Conservation (phyloP, 35 echinoderm and acorn worm species). For the Ptychodera flava region DNA sequence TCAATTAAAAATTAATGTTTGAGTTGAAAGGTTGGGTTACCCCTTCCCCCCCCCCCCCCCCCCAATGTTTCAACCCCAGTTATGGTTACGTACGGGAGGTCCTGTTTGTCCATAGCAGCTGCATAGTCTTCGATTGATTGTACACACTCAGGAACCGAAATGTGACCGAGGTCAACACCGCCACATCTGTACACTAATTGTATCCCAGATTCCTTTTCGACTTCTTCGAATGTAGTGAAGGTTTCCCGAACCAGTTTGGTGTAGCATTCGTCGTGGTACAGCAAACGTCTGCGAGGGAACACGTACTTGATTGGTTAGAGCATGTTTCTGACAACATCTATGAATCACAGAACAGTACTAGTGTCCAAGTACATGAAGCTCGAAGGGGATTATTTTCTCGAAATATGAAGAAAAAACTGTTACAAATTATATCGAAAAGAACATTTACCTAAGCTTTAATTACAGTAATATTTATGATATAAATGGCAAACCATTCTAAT, state of each 20-base stretch:
- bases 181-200: conserved; percentile 65
- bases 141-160: conserved; percentile 22
- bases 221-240: conserved; percentile 66
- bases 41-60: too few species aligned
- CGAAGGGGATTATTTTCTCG: too few species aligned
- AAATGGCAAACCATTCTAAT: too few species aligned
- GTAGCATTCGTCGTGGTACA: conserved; percentile 46
- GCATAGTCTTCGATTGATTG: conserved; percentile 18
- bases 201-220: conserved; percentile 64
- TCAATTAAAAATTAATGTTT: too few species aligned
- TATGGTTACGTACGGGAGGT: conserved; percentile 59
- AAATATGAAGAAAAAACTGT: background rate
- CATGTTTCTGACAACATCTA: background rate
- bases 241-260: conserved; percentile 49
- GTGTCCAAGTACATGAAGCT: too few species aligned
- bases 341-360: too few species aligned
- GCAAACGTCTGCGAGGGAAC: conserved; percentile 45
- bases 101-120: conserved; percentile 43
- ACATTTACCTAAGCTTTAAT: too few species aligned
- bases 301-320: background rate
- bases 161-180: conserved; percentile 49
- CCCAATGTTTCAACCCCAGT: too few species aligned
- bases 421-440: background rate
- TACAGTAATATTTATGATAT: too few species aligned
- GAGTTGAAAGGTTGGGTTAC: too few species aligned